phyloP scores from a whole-genome alignment of 2,888 invertebrate species.

The Parapristionchus giblindavisi region DNA sequence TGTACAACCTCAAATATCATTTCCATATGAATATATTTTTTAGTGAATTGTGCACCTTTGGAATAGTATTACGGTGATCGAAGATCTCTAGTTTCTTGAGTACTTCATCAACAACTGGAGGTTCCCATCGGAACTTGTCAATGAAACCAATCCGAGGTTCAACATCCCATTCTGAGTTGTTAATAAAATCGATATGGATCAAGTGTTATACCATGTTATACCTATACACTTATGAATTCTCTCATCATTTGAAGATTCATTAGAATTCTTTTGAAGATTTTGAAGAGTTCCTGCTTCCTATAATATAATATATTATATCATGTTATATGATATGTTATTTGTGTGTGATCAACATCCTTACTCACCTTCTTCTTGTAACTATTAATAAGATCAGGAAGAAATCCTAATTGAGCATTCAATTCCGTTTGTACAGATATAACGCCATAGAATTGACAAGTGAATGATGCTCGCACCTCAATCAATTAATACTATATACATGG shows the following conservation, averaged over 20 bases:
- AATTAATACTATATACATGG: neutral
- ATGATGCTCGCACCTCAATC: conserved; percentile 85
- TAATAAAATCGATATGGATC: too few species aligned
- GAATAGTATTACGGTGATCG: conserved; percentile 31
- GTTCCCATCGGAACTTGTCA: conserved; percentile 78
- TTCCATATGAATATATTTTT: neutral
- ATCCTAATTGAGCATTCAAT: conserved; percentile 92
- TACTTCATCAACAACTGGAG: conserved; percentile 97
- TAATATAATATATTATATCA: too few species aligned
- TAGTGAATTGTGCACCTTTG: neutral
- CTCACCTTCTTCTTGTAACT: conserved; percentile 77
- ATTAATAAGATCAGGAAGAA: conserved; percentile 93
- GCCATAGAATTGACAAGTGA: conserved; percentile 95
- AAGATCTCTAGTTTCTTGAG: conserved; percentile 82
- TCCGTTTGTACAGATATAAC: conserved; percentile 81
- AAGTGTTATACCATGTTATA: too few species aligned
- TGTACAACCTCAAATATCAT: conserved; percentile 6
- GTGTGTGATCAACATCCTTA: too few species aligned
- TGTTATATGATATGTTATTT: too few species aligned
- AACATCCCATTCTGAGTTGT: conserved; percentile 93
- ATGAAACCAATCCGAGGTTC: conserved; percentile 79
- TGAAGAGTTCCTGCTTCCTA: too few species aligned
- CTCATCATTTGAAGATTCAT: neutral
- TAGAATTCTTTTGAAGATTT: neutral
- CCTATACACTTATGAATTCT: conserved; percentile 39